Evolutionary conservation across 2,797 vertebrate genomes (phyloP).

Genomic region (Pantherophis vulpinus): DNA sequence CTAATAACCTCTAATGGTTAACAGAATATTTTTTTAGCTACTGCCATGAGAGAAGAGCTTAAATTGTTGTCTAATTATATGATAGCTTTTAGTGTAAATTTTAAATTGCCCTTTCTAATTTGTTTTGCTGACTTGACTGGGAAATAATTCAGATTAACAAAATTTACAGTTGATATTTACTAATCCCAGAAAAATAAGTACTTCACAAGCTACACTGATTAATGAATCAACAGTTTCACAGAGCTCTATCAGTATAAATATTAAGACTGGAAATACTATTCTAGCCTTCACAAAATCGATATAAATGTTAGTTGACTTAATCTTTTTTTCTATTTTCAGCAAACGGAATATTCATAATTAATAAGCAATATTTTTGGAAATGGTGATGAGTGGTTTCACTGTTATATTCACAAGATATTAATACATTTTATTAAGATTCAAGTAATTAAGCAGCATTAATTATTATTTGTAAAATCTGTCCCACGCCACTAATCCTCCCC

Average conservation of each 20-base stretch:
- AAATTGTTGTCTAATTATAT: neutral
- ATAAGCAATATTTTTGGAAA: neutral
- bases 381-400: neutral
- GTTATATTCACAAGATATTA: neutral
- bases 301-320: neutral
- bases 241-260: neutral
- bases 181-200: neutral
- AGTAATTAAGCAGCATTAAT: conserved; percentile 2
- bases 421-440: neutral
- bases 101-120: neutral
- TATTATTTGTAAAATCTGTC: neutral
- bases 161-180: neutral
- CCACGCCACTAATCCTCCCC: neutral
- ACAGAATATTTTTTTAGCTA: conserved; percentile 24
- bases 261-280: neutral
- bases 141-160: neutral
- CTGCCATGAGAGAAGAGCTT: neutral
- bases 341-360: neutral
- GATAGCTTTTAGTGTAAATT: neutral
- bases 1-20: neutral
- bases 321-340: neutral
- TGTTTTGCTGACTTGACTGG: neutral
- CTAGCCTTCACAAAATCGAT: neutral
- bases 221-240: neutral
- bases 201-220: neutral